These are phyloP conservation scores for Loxodonta africana DNA, from an alignment of 2,113 vertebrate species.

Conservation along the genomic window DNA sequence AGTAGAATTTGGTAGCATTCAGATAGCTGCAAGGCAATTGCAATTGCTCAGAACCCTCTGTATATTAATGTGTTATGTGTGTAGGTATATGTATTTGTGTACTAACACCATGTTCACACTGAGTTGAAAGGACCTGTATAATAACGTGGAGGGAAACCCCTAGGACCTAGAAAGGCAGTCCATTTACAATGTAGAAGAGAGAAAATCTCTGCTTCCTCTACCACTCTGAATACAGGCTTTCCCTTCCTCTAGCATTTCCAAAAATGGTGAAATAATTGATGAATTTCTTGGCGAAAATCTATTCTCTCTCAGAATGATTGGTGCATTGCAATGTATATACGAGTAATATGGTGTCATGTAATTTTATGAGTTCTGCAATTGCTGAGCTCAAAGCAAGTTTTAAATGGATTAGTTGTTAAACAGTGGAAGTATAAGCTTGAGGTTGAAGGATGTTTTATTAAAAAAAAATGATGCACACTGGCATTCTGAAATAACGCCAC, in stretches of 20 bases:
- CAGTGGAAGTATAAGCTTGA: background rate
- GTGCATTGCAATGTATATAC: background rate
- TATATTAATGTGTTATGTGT: too few species aligned
- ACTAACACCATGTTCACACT: background rate
- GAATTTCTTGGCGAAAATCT: background rate
- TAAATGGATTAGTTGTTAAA: conserved; percentile 23
- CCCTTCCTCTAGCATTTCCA: background rate
- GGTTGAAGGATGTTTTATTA: background rate
- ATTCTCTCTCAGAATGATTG: background rate
- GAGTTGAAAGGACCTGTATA: background rate
- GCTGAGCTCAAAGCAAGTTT: conserved; percentile 11
- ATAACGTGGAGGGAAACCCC: background rate
- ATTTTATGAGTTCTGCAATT: background rate
- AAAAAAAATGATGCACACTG: background rate
- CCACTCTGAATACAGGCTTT: background rate
- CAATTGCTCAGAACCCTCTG: background rate
- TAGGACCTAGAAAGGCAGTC: background rate
- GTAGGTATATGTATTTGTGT: background rate
- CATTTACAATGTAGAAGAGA: background rate
- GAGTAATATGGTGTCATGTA: background rate
- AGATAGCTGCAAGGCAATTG: background rate
- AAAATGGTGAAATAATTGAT: background rate
- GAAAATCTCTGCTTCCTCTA: background rate
- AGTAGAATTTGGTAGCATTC: background rate
- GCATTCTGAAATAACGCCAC: background rate